These are phyloP conservation scores for Gisinianus flammeolus DNA, from an alignment of 2,888 invertebrate species.

Conservation along the genomic window DNA sequence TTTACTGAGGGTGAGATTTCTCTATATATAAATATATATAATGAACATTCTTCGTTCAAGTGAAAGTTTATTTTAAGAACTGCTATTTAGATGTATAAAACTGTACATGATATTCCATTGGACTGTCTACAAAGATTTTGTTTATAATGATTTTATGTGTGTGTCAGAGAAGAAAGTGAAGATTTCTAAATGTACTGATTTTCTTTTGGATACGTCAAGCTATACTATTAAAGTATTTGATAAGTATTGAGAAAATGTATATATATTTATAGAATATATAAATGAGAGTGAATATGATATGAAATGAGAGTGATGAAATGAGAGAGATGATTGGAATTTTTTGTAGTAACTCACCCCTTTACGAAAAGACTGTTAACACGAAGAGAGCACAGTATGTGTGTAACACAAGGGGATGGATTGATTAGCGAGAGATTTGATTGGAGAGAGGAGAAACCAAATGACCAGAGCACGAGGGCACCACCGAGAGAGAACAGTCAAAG, in stretches of 20 bases:
- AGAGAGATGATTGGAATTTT: constrained; percentile 37
- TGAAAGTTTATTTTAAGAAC: no score
- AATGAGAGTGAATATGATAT: constrained; percentile 34
- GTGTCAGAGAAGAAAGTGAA: background rate
- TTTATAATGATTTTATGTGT: background rate
- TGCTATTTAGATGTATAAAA: background rate
- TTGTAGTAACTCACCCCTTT: constrained; percentile 59
- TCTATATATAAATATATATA: no score
- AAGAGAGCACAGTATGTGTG: constrained; percentile 53
- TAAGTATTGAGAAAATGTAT: background rate
- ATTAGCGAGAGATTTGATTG: constrained; percentile 46
- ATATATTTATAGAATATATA: constrained; percentile 16
- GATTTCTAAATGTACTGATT: background rate
- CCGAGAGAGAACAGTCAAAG: constrained; percentile 60
- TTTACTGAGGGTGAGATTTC: no score
- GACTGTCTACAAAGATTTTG: background rate
- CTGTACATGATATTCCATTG: background rate
- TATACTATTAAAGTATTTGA: background rate
- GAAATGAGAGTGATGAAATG: constrained; percentile 42
- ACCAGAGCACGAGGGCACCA: constrained; percentile 59
- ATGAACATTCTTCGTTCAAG: background rate
- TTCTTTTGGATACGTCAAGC: background rate
- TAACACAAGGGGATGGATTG: constrained; percentile 54
- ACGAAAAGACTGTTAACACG: constrained; percentile 59
- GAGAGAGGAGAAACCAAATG: constrained; percentile 58